Evolutionary conservation across 2,888 invertebrate genomes (phyloP).

Genomic region (Parnassius apollo): DNA sequence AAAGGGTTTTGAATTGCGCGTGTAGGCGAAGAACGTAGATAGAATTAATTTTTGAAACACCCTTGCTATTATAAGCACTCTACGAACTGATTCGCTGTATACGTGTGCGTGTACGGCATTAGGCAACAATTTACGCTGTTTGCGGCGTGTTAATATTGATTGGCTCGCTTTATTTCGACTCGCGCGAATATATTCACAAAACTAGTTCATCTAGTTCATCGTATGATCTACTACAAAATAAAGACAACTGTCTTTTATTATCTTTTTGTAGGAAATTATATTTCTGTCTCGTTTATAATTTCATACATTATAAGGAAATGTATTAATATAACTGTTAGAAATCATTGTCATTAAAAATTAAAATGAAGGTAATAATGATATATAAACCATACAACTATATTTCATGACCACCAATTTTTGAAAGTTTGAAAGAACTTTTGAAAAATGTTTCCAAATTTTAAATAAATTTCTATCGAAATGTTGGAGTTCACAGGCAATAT

Average conservation of each 20-base stretch:
- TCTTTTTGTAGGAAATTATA: background rate
- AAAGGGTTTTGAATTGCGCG: background rate
- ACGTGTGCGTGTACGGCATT: slow-evolving; percentile 76
- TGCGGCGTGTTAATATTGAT: slow-evolving; percentile 82
- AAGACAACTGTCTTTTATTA: slow-evolving; percentile 11
- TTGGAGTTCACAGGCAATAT: no score
- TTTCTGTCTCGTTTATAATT: no score
- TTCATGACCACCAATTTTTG: no score
- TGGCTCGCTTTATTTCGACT: slow-evolving; percentile 81
- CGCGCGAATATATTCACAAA: slow-evolving; percentile 72
- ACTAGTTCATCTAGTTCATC: slow-evolving; percentile 57
- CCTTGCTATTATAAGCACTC: slow-evolving; percentile 58
- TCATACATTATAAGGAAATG: no score
- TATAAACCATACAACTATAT: no score
- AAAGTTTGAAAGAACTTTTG: no score
- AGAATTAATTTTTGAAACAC: slow-evolving; percentile 39
- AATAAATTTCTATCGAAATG: no score
- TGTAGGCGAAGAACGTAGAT: slow-evolving; percentile 1
- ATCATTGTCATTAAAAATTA: no score
- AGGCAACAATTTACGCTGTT: slow-evolving; percentile 82
- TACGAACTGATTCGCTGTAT: slow-evolving; percentile 44
- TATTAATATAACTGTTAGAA: no score
- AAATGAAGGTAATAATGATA: no score
- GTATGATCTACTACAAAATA: slow-evolving; percentile 30
- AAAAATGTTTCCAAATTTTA: no score